phyloP scores from a whole-genome alignment of 92 coral and sea anemone genomes.

The Blastomussa wellsi region DNA sequence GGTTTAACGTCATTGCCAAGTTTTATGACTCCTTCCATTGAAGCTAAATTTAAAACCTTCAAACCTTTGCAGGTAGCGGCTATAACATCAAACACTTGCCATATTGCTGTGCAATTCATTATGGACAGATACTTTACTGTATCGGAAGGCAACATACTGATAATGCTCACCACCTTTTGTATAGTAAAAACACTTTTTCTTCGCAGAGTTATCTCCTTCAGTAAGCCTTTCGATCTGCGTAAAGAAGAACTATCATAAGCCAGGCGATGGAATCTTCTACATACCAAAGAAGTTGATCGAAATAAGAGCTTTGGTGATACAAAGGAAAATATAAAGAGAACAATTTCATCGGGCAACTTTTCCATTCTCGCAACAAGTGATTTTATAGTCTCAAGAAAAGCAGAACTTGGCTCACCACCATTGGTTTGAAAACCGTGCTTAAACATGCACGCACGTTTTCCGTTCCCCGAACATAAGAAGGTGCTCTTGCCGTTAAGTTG shows the following conservation, averaged over 20 bases:
- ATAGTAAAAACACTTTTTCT: background rate
- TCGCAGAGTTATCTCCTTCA: background rate
- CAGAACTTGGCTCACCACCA: too few relatives aligned
- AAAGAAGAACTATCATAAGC: background rate
- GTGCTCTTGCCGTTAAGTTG: too few relatives aligned
- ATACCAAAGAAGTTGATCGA: background rate
- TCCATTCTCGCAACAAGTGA: background rate
- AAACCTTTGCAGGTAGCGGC: background rate
- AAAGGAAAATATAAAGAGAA: background rate
- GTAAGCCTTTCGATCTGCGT: background rate
- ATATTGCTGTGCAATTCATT: background rate
- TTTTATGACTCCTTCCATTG: background rate
- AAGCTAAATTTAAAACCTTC: background rate
- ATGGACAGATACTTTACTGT: background rate
- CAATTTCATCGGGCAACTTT: conserved; percentile 1
- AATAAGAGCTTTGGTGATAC: background rate
- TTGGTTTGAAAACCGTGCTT: too few relatives aligned
- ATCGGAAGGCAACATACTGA: background rate
- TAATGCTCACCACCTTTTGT: background rate
- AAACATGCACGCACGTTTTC: too few relatives aligned
- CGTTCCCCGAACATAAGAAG: too few relatives aligned
- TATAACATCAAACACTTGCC: background rate
- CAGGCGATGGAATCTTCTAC: background rate
- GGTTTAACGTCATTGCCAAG: background rate
- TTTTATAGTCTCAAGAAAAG: too few relatives aligned